Evolutionary conservation across 2,113 vertebrate genomes (phyloP).

Genomic region (Eolophus roseicapilla): DNA sequence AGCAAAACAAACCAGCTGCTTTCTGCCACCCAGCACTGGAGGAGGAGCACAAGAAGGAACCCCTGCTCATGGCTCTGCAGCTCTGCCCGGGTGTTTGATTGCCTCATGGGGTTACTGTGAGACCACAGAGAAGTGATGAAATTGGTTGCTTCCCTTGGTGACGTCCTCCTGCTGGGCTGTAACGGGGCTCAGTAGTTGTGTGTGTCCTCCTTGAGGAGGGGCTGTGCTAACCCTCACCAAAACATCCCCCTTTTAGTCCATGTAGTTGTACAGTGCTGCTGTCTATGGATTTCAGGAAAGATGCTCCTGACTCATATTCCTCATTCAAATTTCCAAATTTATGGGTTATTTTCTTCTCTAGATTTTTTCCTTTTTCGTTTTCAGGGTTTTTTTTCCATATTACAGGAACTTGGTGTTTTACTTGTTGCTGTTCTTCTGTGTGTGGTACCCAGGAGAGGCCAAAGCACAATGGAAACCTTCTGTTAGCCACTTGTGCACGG

Average conservation of each 20-base stretch:
- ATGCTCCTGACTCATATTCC: neutral
- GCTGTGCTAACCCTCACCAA: neutral
- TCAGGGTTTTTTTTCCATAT: fast-evolving
- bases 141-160: neutral
- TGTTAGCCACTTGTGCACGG: neutral
- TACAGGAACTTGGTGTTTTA: neutral
- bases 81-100: neutral
- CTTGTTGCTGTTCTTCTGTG: neutral
- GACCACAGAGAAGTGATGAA: neutral
- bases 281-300: neutral
- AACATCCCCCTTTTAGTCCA: neutral
- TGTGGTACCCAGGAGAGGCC: neutral
- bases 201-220: neutral
- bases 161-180: neutral
- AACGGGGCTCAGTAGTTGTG: neutral
- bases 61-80: fast-evolving
- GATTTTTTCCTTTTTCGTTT: neutral
- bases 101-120: neutral
- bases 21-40: neutral
- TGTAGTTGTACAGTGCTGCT: neutral
- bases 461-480: neutral
- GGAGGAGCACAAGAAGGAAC: neutral
- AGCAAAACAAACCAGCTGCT: neutral
- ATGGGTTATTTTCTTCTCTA: neutral
- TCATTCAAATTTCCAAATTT: neutral